These are phyloP conservation scores for Esox lucius DNA, from an alignment of 2,797 vertebrate species.

Conservation along the genomic window DNA sequence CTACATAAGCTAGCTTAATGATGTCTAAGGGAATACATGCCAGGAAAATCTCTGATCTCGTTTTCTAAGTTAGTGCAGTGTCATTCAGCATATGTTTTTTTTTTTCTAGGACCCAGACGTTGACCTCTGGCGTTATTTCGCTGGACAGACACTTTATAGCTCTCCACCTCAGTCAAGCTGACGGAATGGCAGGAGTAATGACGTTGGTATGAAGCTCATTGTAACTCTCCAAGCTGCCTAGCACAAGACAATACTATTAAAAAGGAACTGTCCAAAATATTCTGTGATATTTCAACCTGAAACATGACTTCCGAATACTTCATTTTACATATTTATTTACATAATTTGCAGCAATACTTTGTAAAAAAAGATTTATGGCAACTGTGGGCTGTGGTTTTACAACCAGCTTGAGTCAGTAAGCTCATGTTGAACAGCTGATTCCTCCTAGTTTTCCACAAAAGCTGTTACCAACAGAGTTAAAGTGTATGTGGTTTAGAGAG, in stretches of 20 bases:
- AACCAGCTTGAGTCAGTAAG: constrained; percentile 60
- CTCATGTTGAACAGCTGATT: constrained; percentile 51
- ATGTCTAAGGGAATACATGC: constrained; percentile 30
- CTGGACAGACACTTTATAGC: constrained; percentile 43
- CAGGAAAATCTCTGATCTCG: constrained; percentile 10
- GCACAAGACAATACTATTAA: constrained; percentile 2
- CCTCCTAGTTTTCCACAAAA: constrained; percentile 52
- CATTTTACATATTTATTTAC: constrained; percentile 25
- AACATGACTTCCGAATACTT: constrained; percentile 47
- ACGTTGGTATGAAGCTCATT: constrained; percentile 35
- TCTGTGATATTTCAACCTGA: constrained; percentile 16
- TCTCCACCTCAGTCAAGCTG: constrained; percentile 34
- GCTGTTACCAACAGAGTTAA: constrained; percentile 38
- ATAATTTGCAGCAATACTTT: constrained; percentile 40
- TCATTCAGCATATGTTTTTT: constrained; percentile 38
- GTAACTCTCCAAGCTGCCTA: constrained; percentile 18
- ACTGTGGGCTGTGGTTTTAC: constrained; percentile 27
- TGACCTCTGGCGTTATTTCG: constrained; percentile 48
- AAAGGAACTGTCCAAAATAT: constrained; percentile 10
- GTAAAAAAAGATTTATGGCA: constrained; percentile 51
- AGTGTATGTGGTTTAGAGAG: constrained; percentile 32
- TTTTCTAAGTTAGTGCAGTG: constrained; percentile 30
- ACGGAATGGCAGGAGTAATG: constrained; percentile 31
- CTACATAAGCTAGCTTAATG: background rate
- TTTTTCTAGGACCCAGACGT: constrained; percentile 32